Base-by-base conservation (phyloP, 1,140 invertebrate genomes). In the Ceratosolen solmsi region DNA sequence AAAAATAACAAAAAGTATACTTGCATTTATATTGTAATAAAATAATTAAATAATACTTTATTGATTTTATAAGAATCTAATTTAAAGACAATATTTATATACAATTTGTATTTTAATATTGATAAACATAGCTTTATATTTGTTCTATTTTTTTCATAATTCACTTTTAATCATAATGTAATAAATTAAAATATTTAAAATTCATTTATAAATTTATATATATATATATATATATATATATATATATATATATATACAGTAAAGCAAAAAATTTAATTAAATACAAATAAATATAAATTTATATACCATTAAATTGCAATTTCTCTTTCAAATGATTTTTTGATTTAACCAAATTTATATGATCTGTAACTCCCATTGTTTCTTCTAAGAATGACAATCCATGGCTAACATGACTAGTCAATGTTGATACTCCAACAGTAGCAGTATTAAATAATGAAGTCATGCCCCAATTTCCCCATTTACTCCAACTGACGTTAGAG, bases 321-420 rank as follows among this genome's bases (percentile, higher is more conserved):
- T 84, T 79, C 90, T 89, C 87, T 92, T 88, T 38, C 89, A 63
- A 33, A 74, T 73, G 56, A 36, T 41, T 51, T 80, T 88, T 84
- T 72, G 51, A 88, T 84, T 92, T 91, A 1, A 94, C 95, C 70
- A 97, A 86, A 87, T 96, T 94, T 87, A 95, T 94, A 22, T 96
- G 95, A 87, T 96, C 93, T 33, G 96, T 95, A 11, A 94, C 94
- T 36, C 95, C 96, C 65, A 97, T 94, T 54, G 94, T 93, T 68
- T 94, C 94, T 91, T 96, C 96, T 80, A 97, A 89, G 20, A 97
- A 94, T 65, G 94, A 93, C 15, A 97, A 88, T 27, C 95, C 95
- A 86, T 95, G 95, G 83, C 94, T 95, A 17, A 97, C 95, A 88
- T 96, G 95, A 84, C 88, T 95, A 0, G 96, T 96, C 46, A 98